These are phyloP conservation scores for Saguinus midas DNA, from an alignment of 2,113 vertebrate species.

Conservation along the genomic window DNA sequence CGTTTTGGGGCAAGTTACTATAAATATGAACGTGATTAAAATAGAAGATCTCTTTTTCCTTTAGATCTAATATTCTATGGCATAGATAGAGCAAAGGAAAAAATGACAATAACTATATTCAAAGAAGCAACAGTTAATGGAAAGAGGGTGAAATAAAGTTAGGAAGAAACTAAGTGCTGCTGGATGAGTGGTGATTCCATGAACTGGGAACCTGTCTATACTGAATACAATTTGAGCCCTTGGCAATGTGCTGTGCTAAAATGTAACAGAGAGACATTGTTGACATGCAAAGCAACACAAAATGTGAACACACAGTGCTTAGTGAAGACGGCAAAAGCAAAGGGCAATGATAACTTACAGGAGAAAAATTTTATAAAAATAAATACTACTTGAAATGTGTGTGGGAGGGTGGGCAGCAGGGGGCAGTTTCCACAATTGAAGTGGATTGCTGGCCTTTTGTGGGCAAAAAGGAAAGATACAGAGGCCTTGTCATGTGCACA, in stretches of 20 bases:
- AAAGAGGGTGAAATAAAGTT: not conserved
- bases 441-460: not conserved
- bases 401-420: not conserved
- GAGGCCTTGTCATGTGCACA: not conserved
- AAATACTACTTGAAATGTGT: not conserved
- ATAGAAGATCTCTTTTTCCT: not conserved
- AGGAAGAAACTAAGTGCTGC: not conserved
- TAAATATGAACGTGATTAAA: conserved; percentile 47
- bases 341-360: not conserved
- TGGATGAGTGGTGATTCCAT: not conserved
- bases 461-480: not conserved
- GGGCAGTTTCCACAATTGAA: not conserved
- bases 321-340: not conserved
- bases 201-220: not conserved
- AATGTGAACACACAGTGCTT: not conserved
- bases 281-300: not conserved
- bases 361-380: not conserved
- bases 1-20: not conserved
- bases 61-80: not conserved
- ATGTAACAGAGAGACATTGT: rapidly evolving
- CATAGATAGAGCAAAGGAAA: not conserved
- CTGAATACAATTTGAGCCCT: not conserved
- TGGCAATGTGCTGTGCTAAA: not conserved
- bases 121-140: not conserved
- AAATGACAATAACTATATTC: not conserved